Percentiles rank a stretch among this genome's conserved stretches.
phyloP scores from a whole-genome alignment of 2,113 vertebrate genomes.

The Onychostoma macrolepis region DNA sequence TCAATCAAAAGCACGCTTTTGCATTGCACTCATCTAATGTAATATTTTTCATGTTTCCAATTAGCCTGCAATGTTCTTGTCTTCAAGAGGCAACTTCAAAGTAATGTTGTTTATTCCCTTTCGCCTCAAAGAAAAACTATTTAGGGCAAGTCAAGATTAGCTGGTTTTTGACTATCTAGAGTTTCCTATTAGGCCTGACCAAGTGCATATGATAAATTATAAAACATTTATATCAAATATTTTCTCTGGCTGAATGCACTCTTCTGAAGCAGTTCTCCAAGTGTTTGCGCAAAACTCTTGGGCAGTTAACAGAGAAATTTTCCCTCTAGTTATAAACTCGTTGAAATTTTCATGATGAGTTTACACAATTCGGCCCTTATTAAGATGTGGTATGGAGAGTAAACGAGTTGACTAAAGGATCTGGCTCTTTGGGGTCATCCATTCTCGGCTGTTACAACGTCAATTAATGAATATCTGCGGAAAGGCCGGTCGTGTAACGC shows the following conservation, averaged over 20 bases:
- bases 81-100: slow-evolving; percentile 70
- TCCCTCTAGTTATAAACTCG: slow-evolving; percentile 10
- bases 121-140: slow-evolving; percentile 66
- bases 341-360: slow-evolving; percentile 43
- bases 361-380: slow-evolving; percentile 48
- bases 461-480: slow-evolving; percentile 47
- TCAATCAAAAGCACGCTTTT: slow-evolving; percentile 21
- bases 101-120: slow-evolving; percentile 66
- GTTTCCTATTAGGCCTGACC: slow-evolving; percentile 49
- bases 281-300: slow-evolving; percentile 61
- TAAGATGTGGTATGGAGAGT: slow-evolving; percentile 34
- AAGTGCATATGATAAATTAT: slow-evolving; percentile 70
- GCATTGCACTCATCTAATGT: slow-evolving; percentile 61
- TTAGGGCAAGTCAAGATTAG: slow-evolving; percentile 58
- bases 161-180: slow-evolving; percentile 63
- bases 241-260: slow-evolving; percentile 48
- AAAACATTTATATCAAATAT: slow-evolving; percentile 68
- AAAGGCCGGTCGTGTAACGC: neutral
- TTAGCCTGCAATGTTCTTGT: slow-evolving; percentile 58
- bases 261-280: slow-evolving; percentile 63
- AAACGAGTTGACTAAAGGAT: slow-evolving; percentile 38
- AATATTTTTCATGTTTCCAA: slow-evolving; percentile 65
- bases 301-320: slow-evolving; percentile 39
- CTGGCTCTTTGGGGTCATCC: slow-evolving; percentile 27
- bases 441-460: slow-evolving; percentile 44